Evolutionary conservation across 2,888 invertebrate genomes (phyloP), one percentile per base, ranked within the genome.

Genomic region (Muscina levida): DNA sequence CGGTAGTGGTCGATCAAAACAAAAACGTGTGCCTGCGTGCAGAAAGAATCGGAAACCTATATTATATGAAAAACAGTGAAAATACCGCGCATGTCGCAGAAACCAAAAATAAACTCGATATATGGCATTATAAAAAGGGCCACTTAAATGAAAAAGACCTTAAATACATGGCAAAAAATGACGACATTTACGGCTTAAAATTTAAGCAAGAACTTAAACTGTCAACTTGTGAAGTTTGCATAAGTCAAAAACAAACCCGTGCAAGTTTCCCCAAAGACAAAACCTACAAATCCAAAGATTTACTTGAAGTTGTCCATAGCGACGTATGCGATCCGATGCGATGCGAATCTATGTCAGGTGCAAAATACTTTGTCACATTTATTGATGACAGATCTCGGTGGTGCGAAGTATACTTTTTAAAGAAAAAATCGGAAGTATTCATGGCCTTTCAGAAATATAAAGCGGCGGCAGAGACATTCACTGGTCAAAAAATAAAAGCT

Each of bases 291-390:
- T 66, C 51, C 17, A 53, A 11, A 13, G 59, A 77, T 39, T 44
- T 80, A 17, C 31, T 82, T 22, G 76, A 65, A 15, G 53, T 78
- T 11, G 17, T 26, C 0, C 72, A 82, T 59, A 79, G 76, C 1
- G 79, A 82, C 53, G 82, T 82, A 1, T 82, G 74, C 17, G 79
- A 75, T 8, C 77, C 81, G 1, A 83, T 82, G 75, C 31, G 79
- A 13, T 48, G 46, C 15, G 15, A 59, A 6, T 79, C 72, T 1
- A 44, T 74, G 4, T 31, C 51, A 0, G 79, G 71, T 6, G 72
- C 72, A 24, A 79, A 65, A 66, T 82, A 82, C 44, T 77, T 79
- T 11, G 75, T 77, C 1, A 77, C 82, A 0, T 77, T 83, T 66
- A 77, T 79, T n/a, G 76, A 79, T 24, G 81, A 82, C 24, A 71